phyloP scores from a whole-genome alignment of 2,113 vertebrate species.

The Rhagologus leucostigma region DNA sequence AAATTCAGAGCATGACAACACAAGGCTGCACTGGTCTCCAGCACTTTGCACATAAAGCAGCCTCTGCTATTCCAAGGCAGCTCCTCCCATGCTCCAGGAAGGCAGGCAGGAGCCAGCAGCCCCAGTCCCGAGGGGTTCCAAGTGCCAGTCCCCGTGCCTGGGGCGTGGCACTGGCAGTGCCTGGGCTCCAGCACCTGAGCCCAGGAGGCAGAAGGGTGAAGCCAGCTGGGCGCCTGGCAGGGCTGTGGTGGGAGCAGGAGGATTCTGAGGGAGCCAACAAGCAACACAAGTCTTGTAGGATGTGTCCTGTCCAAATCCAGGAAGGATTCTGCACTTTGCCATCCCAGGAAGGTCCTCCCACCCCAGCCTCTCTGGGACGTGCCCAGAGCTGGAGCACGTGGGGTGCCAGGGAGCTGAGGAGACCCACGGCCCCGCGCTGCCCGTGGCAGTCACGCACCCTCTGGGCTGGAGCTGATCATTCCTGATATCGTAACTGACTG shows the following conservation, averaged over 20 bases:
- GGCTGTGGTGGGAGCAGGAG: neutral
- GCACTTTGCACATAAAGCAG: neutral
- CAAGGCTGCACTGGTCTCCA: neutral
- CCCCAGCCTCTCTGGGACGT: accelerated
- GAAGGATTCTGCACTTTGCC: neutral
- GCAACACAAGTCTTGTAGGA: neutral
- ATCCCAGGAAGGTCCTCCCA: neutral
- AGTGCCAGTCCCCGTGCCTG: neutral
- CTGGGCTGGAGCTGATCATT: neutral
- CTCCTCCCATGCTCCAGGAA: neutral
- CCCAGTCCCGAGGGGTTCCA: neutral
- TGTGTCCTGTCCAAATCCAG: accelerated
- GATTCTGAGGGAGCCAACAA: neutral
- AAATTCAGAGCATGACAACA: neutral
- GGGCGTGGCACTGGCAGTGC: neutral
- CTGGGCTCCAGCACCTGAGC: neutral
- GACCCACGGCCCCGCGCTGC: accelerated
- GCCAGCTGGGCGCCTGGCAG: neutral
- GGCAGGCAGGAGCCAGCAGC: accelerated
- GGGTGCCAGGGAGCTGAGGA: neutral
- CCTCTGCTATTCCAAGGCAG: neutral
- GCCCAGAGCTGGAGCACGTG: accelerated
- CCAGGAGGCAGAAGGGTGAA: neutral
- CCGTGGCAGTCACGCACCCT: accelerated
- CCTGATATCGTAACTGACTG: neutral